Base-by-base conservation (phyloP, 1,140 invertebrate genomes). In the Melitaea cinxia region DNA sequence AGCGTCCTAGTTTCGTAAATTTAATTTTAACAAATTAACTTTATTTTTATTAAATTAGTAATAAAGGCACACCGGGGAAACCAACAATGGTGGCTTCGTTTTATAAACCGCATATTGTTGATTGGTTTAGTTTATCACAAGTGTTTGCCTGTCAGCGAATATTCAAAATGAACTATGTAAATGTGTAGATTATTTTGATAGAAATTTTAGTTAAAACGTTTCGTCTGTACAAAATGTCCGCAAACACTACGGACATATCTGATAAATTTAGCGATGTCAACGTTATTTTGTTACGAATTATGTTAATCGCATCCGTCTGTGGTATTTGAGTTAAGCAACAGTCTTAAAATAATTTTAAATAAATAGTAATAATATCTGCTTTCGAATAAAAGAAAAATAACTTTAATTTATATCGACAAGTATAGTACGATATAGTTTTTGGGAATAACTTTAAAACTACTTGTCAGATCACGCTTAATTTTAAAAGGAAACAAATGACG, bases 81-180 rank as follows among this genome's bases (percentile, higher is more conserved):
- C n/a, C 23, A 57, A 57, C 52, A 57, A 64, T 30, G 23, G 19
- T 49, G 23, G 61, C 62, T 15, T 65, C 52, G 45, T 65, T 65
- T 49, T 57, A 19, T 33, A 52, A 39, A 57, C 53, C 62, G 45
- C 30, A 57, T 15, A 58, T 57, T 57, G 62, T 65, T 65, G 62
- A 65, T 65, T 65, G 62, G 45, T 65, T 52, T 56, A 57, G 45
- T 49, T 64, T 56, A 64, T 64, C 42, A 64, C 17, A 56, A 49
- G 30, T 65, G 54, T 65, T 65, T 65, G 52, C 58, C 47, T 23
- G 21, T 47, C 23, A 47, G 17, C 42, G 42, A 47, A 47, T 47
- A 47, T 47, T 47, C 42, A 21, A 23, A 47, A 10, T 24, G 23
- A 47, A 47, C 42, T 42, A 42, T 42, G 37, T 42, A 42, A 42